These are phyloP conservation scores for Drosophila rubida DNA, from an alignment of 2,888 invertebrate genomes.

Conservation along the genomic window DNA sequence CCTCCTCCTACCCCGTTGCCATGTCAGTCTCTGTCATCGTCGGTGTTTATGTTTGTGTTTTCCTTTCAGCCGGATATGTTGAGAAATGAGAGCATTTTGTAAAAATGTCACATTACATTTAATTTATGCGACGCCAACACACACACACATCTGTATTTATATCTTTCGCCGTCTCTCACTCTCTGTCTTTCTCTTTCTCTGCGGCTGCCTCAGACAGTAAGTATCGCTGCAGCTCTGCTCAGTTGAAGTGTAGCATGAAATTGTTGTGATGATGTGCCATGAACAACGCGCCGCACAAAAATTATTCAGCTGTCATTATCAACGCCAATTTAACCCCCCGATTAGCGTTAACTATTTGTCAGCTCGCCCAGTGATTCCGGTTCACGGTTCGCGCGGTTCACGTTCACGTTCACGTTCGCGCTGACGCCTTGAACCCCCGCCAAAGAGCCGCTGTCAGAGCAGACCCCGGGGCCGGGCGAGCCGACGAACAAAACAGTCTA, in stretches of 20 bases:
- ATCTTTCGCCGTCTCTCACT: slow-evolving; percentile 22
- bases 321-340: slow-evolving; percentile 63
- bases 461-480: not conserved
- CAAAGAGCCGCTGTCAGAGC: not conserved
- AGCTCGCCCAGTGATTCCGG: slow-evolving; percentile 24
- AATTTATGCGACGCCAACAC: slow-evolving; percentile 79
- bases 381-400: slow-evolving; percentile 28
- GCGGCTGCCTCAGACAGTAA: too few species aligned
- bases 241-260: slow-evolving; percentile 70
- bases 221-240: slow-evolving; percentile 34
- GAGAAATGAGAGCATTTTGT: slow-evolving; percentile 84
- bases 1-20: not conserved
- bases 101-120: slow-evolving; percentile 84
- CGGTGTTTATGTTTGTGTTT: slow-evolving; percentile 21
- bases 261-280: slow-evolving; percentile 66
- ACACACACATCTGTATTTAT: slow-evolving; percentile 50
- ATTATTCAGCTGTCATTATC: slow-evolving; percentile 62
- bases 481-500: slow-evolving; percentile 30
- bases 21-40: slow-evolving; percentile 3
- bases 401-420: slow-evolving; percentile 35
- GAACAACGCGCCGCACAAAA: slow-evolving; percentile 54
- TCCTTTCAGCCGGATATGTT: slow-evolving; percentile 74
- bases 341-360: slow-evolving; percentile 61
- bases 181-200: too few species aligned
- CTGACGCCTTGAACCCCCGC: slow-evolving; percentile 44